Evolutionary conservation across 2,113 vertebrate genomes (phyloP).

Genomic region (Protobothrops mucrosquamatus): DNA sequence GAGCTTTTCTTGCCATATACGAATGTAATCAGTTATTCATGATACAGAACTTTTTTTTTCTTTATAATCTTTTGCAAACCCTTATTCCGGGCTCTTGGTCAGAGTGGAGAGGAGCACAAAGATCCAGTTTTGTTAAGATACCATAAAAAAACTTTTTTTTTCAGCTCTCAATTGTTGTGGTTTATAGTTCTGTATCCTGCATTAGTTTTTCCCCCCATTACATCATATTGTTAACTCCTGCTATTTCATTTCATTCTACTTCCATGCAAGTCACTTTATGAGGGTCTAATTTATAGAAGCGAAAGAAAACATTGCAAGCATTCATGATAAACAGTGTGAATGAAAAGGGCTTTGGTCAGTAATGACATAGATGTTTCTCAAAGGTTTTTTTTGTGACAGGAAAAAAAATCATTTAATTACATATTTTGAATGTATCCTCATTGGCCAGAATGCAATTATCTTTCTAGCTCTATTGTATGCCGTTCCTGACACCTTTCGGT

Average conservation of each 20-base stretch:
- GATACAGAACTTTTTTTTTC: neutral
- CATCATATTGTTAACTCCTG: slow-evolving; percentile 10
- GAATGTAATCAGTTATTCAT: neutral
- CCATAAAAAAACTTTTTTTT: neutral
- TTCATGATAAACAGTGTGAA: slow-evolving; percentile 25
- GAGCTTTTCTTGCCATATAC: neutral
- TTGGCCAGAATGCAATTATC: neutral
- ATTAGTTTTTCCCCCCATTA: neutral
- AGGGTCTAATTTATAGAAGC: slow-evolving; percentile 22
- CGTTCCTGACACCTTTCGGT: neutral
- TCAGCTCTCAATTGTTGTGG: neutral
- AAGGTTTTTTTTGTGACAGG: slow-evolving; percentile 4
- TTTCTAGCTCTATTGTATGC: neutral
- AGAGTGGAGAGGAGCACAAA: neutral
- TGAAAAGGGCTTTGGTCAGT: slow-evolving; percentile 15
- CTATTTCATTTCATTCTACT: slow-evolving; percentile 23
- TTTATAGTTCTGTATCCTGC: neutral
- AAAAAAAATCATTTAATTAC: neutral
- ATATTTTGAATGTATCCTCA: neutral
- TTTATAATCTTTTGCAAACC: neutral
- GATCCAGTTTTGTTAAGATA: neutral
- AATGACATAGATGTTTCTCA: slow-evolving; percentile 11
- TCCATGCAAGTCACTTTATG: slow-evolving; percentile 31
- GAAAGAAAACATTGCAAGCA: neutral
- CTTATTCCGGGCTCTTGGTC: neutral